Base-by-base conservation (phyloP, 2,113 vertebrate genomes). In the Corydoras maculifer region DNA sequence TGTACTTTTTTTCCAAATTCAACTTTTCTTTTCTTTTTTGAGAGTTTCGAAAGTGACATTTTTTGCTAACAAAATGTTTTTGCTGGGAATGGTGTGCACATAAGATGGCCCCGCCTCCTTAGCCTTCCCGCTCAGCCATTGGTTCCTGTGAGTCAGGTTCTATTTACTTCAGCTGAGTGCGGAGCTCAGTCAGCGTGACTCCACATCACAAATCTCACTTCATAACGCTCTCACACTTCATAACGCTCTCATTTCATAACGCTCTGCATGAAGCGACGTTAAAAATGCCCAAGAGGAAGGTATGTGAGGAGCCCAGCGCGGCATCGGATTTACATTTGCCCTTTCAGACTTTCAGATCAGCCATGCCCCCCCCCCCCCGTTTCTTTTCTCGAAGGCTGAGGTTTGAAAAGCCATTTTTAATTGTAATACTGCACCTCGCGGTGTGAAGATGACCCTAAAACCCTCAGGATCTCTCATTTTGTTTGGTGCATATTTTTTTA, bases 201-300 rank as follows among this genome's bases (percentile, higher is more conserved):
- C 18, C 18, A 25, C 18, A 25, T 25, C 18, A 25, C 18, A 25
- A 25, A 25, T 25, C 18, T 25, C 18, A 25, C 18, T 25, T 25
- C 18, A 25, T 25, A 25, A 25, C 18, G 18, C 18, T 25, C 18
- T 25, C 18, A 25, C 18, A 25, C 1, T 25, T 25, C 18, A 25
- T 25, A 25, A 25, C 18, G 18, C 18, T 25, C 18, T 25, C 18
- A 25, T 25, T 25, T 25, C 18, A 25, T 25, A 25, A 73, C 70
- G 59, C 71, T 81, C 80, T 62, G 74, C 68, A 73, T 71, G 73
- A 74, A 80, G 77, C 74, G 70, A 78, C 77, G 67, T 72, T 68
- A 68, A 62, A 75, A 77, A 85, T 85, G 84, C 82, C 84, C 70
- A 85, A 85, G 79, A 85, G 84, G 82, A 85, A 85, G 84, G 84